These are phyloP conservation scores for Dasypus novemcinctus DNA, from an alignment of 2,113 vertebrate genomes.

Conservation along the genomic window DNA sequence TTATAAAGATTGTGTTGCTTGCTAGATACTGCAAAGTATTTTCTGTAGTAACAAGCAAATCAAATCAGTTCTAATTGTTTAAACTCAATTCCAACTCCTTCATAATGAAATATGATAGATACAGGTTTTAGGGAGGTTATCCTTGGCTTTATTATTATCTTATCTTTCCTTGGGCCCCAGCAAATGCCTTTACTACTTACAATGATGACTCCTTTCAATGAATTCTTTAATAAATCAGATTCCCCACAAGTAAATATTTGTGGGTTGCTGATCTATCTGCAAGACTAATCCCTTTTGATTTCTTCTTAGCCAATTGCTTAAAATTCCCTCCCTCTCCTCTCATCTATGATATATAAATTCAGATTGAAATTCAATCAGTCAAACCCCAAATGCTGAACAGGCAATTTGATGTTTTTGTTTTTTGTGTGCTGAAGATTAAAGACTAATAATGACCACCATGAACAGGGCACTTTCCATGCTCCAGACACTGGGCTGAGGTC, in stretches of 20 bases:
- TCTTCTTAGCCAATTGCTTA: constrained; percentile 5
- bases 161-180: neutral
- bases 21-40: neutral
- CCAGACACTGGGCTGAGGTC: neutral
- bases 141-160: neutral
- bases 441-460: neutral
- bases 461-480: neutral
- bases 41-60: neutral
- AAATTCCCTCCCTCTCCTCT: neutral
- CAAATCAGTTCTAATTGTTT: constrained; percentile 1
- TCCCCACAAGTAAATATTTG: neutral
- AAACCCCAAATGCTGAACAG: neutral
- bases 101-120: neutral
- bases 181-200: neutral
- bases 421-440: neutral
- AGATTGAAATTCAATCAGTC: neutral
- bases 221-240: constrained; percentile 2
- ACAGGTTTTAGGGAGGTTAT: neutral
- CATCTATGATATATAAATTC: neutral
- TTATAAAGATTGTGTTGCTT: neutral
- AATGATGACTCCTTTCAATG: neutral
- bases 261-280: neutral
- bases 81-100: neutral
- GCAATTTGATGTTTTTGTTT: neutral
- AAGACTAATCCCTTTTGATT: neutral